phyloP scores from a whole-genome alignment of 2,888 invertebrate species.

The Eulithis testata region DNA sequence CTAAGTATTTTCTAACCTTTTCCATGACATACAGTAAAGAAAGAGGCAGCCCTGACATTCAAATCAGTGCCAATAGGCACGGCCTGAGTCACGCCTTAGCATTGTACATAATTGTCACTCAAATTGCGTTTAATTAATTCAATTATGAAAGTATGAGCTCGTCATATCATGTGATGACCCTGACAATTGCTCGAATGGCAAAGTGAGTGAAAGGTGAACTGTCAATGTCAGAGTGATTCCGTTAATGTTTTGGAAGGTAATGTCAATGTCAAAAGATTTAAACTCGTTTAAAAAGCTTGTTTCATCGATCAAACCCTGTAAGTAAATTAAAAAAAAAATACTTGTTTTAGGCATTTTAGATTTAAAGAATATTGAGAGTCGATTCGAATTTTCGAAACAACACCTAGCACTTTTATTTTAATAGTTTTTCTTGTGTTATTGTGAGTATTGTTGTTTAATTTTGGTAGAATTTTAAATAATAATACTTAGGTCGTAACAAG shows the following conservation, averaged over 20 bases:
- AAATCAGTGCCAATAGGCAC: constrained; percentile 23
- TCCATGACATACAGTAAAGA: not conserved
- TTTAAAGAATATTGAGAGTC: too few relatives aligned
- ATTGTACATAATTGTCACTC: constrained; percentile 31
- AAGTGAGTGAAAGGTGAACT: constrained; percentile 30
- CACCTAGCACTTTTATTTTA: too few relatives aligned
- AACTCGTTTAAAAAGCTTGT: not conserved
- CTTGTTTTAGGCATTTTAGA: too few relatives aligned
- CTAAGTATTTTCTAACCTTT: not conserved
- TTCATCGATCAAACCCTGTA: too few relatives aligned
- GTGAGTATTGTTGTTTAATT: too few relatives aligned
- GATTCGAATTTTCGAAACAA: too few relatives aligned
- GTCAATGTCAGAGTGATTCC: constrained; percentile 35
- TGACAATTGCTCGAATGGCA: constrained; percentile 30
- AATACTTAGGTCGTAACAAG: too few relatives aligned
- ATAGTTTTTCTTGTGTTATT: too few relatives aligned
- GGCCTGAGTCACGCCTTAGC: constrained; percentile 33
- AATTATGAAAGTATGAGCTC: constrained; percentile 31
- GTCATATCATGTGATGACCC: constrained; percentile 33
- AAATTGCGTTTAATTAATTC: constrained; percentile 26
- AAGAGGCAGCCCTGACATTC: constrained; percentile 22
- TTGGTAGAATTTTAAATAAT: too few relatives aligned
- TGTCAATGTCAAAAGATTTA: constrained; percentile 12
- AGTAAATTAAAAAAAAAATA: too few relatives aligned
- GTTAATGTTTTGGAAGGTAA: constrained; percentile 6